phyloP scores from a whole-genome alignment of 2,797 vertebrate genomes.

The Channallabes apus region DNA sequence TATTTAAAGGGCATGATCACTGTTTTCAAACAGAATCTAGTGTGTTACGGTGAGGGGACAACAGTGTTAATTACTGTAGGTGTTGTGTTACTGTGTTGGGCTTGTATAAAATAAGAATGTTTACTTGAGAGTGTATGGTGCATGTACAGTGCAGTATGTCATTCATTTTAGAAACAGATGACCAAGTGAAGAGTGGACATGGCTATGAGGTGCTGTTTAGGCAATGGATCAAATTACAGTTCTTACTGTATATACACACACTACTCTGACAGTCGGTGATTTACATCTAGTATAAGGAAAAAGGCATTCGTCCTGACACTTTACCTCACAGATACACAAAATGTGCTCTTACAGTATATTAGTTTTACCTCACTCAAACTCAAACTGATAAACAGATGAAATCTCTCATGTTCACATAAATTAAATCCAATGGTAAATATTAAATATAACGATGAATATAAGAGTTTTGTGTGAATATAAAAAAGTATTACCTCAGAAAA shows the following conservation, averaged over 20 bases:
- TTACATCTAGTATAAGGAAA: background rate
- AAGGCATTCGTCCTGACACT: background rate
- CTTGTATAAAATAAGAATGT: background rate
- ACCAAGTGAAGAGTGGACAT: background rate
- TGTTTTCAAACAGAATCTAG: background rate
- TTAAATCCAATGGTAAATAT: background rate
- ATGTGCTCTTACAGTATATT: background rate
- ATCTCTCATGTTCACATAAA: background rate
- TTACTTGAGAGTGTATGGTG: background rate
- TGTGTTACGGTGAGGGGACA: background rate
- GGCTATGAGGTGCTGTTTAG: background rate
- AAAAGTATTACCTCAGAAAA: too few species aligned
- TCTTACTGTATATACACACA: background rate
- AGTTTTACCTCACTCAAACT: conserved; percentile 12
- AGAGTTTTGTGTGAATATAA: background rate
- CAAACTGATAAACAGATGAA: background rate
- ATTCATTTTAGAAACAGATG: background rate
- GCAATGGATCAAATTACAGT: background rate
- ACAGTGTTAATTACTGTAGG: background rate
- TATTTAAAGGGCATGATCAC: background rate
- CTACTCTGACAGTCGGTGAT: background rate
- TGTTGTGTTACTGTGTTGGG: background rate
- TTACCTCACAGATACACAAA: background rate
- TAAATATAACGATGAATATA: background rate
- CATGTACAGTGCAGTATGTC: background rate